Evolutionary conservation across 2,888 invertebrate species (phyloP).

Genomic region (Acleris holmiana): DNA sequence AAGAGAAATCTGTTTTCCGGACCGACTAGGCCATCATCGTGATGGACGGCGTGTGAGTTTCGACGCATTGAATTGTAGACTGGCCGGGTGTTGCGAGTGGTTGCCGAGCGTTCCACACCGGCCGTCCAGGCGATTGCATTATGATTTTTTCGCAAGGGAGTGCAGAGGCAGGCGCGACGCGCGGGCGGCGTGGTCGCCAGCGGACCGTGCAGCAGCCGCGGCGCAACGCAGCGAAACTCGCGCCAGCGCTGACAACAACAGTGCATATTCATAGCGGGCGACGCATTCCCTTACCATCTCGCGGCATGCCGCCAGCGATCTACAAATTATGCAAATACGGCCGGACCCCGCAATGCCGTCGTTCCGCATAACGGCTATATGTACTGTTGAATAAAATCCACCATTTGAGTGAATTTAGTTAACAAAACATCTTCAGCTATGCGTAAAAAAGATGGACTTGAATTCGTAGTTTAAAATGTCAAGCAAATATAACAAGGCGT

Average conservation of each 20-base stretch:
- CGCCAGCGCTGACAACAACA: constrained; percentile 50
- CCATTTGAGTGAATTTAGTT: constrained; percentile 23
- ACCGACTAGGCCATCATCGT: constrained; percentile 78
- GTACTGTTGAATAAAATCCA: constrained; percentile 43
- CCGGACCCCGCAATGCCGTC: constrained; percentile 44
- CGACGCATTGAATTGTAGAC: constrained; percentile 82
- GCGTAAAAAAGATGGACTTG: neutral
- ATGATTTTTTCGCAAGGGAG: constrained; percentile 83
- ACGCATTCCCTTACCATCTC: constrained; percentile 47
- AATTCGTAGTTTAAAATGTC: constrained; percentile 3
- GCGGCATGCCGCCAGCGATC: constrained; percentile 41
- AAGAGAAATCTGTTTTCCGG: constrained; percentile 78
- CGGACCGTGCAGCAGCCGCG: constrained; percentile 78
- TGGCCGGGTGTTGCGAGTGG: constrained; percentile 78
- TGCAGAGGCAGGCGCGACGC: constrained; percentile 61
- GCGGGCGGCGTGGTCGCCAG: constrained; percentile 66
- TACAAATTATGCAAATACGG: constrained; percentile 49
- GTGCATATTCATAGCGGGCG: constrained; percentile 54
- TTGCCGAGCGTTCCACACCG: constrained; percentile 80
- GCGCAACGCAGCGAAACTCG: constrained; percentile 72
- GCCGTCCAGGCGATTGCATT: constrained; percentile 83
- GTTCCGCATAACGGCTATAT: constrained; percentile 43
- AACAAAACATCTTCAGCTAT: constrained; percentile 4
- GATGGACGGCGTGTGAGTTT: constrained; percentile 82
- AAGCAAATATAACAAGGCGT: neutral